Percentiles rank a stretch among this genome's conserved stretches.
phyloP scores from a whole-genome alignment of 2,888 invertebrate species.

The Thereva nobilitata region DNA sequence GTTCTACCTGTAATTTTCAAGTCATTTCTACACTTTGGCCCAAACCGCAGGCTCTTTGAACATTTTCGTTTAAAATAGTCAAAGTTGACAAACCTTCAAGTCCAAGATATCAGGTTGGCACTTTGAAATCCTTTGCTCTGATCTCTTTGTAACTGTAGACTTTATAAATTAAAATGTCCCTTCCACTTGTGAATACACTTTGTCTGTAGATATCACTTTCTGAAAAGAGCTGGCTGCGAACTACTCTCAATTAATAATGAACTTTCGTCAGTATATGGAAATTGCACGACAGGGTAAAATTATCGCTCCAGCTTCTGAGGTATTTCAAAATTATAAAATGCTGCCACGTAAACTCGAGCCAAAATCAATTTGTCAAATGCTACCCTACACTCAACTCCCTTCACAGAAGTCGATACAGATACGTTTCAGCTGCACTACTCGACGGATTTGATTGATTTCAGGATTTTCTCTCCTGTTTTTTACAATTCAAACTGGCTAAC shows the following conservation, averaged over 20 bases:
- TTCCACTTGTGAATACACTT: background rate
- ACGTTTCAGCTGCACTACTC: background rate
- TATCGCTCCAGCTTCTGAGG: too few relatives aligned
- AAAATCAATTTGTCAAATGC: constrained; percentile 23
- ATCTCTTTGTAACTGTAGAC: constrained; percentile 19
- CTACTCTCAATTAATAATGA: too few relatives aligned
- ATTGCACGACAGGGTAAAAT: too few relatives aligned
- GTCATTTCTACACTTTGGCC: background rate
- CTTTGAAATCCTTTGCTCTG: constrained; percentile 27
- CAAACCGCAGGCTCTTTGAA: constrained; percentile 22
- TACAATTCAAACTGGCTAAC: constrained; percentile 19
- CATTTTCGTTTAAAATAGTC: constrained; percentile 18
- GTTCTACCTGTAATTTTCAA: constrained; percentile 14
- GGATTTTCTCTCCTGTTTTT: constrained; percentile 12
- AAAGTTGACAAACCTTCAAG: constrained; percentile 5
- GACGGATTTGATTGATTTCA: constrained; percentile 26
- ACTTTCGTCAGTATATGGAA: too few relatives aligned
- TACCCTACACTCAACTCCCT: background rate
- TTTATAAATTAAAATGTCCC: background rate
- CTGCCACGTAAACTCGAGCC: background rate
- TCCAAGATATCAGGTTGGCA: constrained; percentile 23
- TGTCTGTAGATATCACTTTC: background rate
- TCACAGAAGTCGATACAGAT: constrained; percentile 15
- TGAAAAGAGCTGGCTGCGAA: too few relatives aligned
- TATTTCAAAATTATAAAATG: constrained; percentile 12